Base-by-base conservation (phyloP, 2,113 vertebrate genomes). In the Pelodiscus sinensis region DNA sequence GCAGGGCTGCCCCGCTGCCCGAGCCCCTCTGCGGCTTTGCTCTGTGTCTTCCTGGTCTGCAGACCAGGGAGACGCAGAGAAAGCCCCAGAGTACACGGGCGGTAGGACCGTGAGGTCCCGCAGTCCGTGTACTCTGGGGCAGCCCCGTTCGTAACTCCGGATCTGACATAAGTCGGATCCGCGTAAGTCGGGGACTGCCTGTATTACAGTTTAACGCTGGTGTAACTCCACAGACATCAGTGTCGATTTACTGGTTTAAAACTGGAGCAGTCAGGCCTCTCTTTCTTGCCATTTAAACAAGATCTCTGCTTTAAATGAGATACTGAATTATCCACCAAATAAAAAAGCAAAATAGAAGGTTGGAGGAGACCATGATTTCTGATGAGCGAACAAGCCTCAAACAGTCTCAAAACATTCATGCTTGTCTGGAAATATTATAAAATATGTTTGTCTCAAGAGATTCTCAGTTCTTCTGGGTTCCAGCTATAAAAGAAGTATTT, bases 201-300 rank as follows among this genome's bases (percentile, higher is more conserved):
- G n/a, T n/a, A 35, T 2, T 0, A 1, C 60, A 86, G 50, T 73
- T 73, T 73, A 44, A 44, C 12, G 21, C 38, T 13, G 10, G 0
- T 50, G 12, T 65, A 71, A 82, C 6, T 75, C 10, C 62, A 29
- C 62, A 31, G 35, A 50, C 44, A 78, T 78, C 60, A 75, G 60
- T 79, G 8, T 84, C n/a, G 2, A 2, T 24, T 25, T 84, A 88
- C 4, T 3, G 52, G 35, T 9, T 9, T 5, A 91, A 88, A 93
- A 81, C 35, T 82, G 3, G 22, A 93, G 65, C 3, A 82, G 78
- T 38, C 78, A 56, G 80, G 13, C 9, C 54, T 79, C 12, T 68
- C 31, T 68, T 68, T 68, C 65, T 31, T 68, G 31, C 19, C 65
- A 68, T 68, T 75, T 9, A 38, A 55, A 88, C 84, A 2, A 80